These are phyloP conservation scores for Mizuhopecten yessoensis DNA, from an alignment of 1,140 invertebrate species.

Conservation along the genomic window DNA sequence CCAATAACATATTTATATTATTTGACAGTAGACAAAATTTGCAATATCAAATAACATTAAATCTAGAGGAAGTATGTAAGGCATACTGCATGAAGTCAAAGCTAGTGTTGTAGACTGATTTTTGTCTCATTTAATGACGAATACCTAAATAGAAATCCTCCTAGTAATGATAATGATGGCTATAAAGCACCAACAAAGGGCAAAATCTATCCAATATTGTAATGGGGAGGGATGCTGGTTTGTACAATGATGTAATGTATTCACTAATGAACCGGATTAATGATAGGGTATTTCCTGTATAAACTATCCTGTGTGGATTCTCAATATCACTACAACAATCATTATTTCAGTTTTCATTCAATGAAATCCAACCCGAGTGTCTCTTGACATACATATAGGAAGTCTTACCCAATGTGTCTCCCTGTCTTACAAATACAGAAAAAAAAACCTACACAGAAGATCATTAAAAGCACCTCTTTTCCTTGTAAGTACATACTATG, in stretches of 20 bases:
- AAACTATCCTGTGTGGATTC: background rate
- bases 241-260: background rate
- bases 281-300: background rate
- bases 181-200: background rate
- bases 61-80: background rate
- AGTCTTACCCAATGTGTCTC: background rate
- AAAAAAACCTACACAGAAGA: too few species aligned
- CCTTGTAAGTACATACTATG: too few species aligned
- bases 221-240: background rate
- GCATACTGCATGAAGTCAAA: background rate
- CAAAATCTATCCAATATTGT: background rate
- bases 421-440: too few species aligned
- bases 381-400: background rate
- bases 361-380: background rate
- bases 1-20: background rate
- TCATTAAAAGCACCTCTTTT: too few species aligned
- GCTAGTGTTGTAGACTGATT: background rate
- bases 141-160: background rate
- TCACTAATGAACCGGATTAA: background rate
- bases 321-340: background rate
- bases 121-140: background rate
- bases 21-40: background rate
- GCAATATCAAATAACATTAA: background rate
- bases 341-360: background rate
- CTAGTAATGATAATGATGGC: background rate